A percentile compares a stretch with the other conserved stretches of the same genome.
Evolutionary conservation across 2,888 invertebrate species (phyloP).

Genomic region (Drosophila flavopinicola): DNA sequence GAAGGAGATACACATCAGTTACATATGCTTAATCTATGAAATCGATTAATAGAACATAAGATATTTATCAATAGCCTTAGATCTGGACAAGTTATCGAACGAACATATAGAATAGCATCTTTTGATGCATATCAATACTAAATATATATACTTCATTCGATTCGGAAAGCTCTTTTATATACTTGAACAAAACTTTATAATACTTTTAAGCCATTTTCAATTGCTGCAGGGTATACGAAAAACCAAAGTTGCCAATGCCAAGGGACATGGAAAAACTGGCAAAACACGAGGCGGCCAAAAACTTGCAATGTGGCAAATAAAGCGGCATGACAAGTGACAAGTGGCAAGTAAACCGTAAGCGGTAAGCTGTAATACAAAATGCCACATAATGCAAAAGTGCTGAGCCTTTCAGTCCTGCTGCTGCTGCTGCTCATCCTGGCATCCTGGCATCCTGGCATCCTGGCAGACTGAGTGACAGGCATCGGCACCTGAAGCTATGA

Average conservation of each 20-base stretch:
- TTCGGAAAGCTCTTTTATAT: no score
- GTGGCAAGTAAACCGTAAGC: slow-evolving; percentile 38
- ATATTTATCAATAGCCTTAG: no score
- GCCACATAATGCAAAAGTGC: slow-evolving; percentile 44
- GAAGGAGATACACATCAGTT: no score
- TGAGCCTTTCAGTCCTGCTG: slow-evolving; percentile 14
- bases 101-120: no score
- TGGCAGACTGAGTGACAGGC: slow-evolving; percentile 5
- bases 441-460: no score
- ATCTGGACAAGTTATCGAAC: no score
- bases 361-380: slow-evolving; percentile 36
- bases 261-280: slow-evolving; percentile 7
- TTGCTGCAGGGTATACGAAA: not conserved
- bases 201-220: not conserved
- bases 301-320: slow-evolving; percentile 60
- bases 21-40: no score
- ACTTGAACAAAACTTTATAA: not conserved
- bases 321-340: slow-evolving; percentile 61
- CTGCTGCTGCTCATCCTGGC: slow-evolving; percentile 10
- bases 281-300: slow-evolving; percentile 21
- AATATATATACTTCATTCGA: no score
- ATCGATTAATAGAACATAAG: no score
- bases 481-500: slow-evolving; percentile 35
- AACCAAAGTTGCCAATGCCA: slow-evolving; percentile 36
- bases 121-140: no score